A percentile compares a stretch with the other conserved stretches of the same genome.
Conservation (phyloP, 92 coral and sea anemone species). For the Bergia sp. region DNA sequence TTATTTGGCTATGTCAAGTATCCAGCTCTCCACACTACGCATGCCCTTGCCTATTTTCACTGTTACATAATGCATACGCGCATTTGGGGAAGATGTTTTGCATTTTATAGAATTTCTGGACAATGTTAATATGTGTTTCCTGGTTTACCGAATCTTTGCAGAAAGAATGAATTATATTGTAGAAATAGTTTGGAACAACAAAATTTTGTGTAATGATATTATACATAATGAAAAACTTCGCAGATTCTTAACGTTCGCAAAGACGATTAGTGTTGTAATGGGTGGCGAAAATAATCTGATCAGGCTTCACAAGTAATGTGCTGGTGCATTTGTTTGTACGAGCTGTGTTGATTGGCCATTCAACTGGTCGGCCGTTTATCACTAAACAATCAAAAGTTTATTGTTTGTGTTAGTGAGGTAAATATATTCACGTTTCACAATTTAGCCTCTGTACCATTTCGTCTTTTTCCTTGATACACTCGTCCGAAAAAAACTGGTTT, state of each 20-base stretch:
- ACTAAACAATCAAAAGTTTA: neutral
- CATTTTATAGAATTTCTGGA: no score
- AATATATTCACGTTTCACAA: neutral
- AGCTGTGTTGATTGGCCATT: neutral
- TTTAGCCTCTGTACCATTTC: neutral
- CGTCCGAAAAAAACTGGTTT: no score
- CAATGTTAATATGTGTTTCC: slow-evolving; percentile 1
- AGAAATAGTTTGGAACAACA: neutral
- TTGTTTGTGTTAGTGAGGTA: slow-evolving; percentile 4
- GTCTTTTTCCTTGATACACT: no score
- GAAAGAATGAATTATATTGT: slow-evolving; percentile 10
- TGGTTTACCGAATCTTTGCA: neutral
- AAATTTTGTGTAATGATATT: neutral
- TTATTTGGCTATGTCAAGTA: no score
- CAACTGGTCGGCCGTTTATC: neutral
- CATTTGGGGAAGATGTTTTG: no score
- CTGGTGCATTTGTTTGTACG: neutral
- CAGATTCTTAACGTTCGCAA: neutral
- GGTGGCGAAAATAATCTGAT: neutral
- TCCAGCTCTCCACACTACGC: no score
- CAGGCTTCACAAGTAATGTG: neutral
- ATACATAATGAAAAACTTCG: neutral
- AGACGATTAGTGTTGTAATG: neutral
- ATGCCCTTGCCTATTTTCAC: no score
- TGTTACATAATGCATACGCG: no score